phyloP scores from a whole-genome alignment of 2,113 vertebrate genomes.

The Actenoides lindsayi region DNA sequence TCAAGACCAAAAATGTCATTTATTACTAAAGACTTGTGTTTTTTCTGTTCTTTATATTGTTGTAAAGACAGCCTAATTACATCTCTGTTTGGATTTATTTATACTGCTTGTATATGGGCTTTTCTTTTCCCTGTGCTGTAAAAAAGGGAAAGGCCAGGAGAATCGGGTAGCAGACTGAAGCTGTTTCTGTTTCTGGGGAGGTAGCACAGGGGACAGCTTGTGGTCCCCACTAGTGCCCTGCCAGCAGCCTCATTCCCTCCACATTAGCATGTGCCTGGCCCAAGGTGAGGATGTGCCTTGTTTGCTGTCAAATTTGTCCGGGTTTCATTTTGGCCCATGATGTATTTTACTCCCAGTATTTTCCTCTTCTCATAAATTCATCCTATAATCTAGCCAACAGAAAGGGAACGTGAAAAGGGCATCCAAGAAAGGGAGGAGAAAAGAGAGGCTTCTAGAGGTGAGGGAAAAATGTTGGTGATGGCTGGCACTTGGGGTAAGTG shows the following conservation, averaged over 20 bases:
- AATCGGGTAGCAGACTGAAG: not conserved
- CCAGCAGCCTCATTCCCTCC: not conserved
- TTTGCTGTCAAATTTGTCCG: not conserved
- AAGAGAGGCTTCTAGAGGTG: not conserved
- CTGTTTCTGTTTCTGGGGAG: not conserved
- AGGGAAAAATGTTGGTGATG: not conserved
- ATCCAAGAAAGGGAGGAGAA: not conserved
- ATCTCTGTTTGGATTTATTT: conserved; percentile 20
- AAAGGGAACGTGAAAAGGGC: not conserved
- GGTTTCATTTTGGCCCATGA: not conserved
- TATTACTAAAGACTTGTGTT: not conserved
- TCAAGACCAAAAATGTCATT: conserved; percentile 39
- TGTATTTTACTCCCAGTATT: not conserved
- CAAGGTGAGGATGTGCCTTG: not conserved
- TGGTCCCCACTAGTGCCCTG: not conserved
- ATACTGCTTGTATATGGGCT: not conserved
- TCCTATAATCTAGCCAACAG: not conserved
- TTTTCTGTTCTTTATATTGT: conserved; percentile 30
- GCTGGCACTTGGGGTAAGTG: not conserved
- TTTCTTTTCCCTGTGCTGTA: not conserved
- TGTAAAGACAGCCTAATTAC: conserved; percentile 23
- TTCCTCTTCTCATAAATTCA: not conserved
- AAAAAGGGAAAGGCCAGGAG: not conserved
- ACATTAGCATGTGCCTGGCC: not conserved
- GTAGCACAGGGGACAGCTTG: not conserved